phyloP scores from a whole-genome alignment of 2,113 vertebrate species.

The Vimba vimba region DNA sequence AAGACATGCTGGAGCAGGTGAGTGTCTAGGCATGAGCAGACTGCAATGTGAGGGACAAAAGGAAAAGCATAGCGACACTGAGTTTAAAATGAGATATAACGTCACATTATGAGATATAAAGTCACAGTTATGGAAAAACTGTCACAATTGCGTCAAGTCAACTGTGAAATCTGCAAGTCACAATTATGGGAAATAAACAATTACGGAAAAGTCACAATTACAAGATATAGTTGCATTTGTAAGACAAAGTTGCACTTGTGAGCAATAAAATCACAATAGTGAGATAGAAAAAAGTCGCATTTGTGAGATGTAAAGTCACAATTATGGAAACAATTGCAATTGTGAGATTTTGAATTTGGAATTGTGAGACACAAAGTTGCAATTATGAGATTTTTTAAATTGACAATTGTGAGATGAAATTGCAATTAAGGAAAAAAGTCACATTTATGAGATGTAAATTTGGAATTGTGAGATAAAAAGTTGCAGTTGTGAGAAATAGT shows the following conservation, averaged over 20 bases:
- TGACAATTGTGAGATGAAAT: not conserved
- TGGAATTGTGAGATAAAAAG: not conserved
- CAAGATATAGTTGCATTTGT: no score
- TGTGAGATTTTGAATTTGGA: not conserved
- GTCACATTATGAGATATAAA: not conserved
- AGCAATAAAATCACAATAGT: not conserved
- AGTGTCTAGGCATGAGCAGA: conserved; percentile 28
- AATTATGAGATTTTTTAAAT: no score
- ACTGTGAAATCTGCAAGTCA: not conserved
- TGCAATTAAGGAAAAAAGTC: not conserved
- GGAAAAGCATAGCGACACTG: not conserved
- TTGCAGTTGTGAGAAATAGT: not conserved
- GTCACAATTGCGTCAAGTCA: no score
- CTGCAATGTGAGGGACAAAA: not conserved
- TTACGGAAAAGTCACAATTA: no score
- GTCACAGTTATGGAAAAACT: no score
- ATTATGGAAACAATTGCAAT: not conserved
- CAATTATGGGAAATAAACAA: no score
- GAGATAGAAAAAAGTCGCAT: not conserved
- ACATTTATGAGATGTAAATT: not conserved
- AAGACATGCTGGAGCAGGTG: conserved; percentile 99
- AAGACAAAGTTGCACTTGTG: not conserved
- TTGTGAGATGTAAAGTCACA: no score
- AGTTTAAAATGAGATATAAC: not conserved
- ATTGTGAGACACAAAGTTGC: not conserved